These are phyloP conservation scores for Aix galericulata DNA, from an alignment of 2,113 vertebrate species.

Conservation along the genomic window DNA sequence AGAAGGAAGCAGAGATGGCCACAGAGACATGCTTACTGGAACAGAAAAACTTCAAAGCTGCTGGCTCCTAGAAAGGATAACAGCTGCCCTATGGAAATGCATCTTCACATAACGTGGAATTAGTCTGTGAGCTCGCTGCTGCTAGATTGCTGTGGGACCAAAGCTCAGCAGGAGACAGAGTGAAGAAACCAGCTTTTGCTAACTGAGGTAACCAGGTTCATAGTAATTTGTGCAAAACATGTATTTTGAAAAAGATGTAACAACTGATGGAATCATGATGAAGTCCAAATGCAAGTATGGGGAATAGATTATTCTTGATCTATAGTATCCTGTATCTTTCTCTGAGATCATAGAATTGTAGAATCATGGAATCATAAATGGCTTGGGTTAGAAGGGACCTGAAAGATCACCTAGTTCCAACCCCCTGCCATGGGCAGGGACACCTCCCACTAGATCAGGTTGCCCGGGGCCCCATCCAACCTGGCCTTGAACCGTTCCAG, in stretches of 20 bases:
- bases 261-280: neutral
- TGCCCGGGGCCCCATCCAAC: too few species aligned
- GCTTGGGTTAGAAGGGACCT: too few species aligned
- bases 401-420: too few species aligned
- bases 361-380: too few species aligned
- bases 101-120: neutral
- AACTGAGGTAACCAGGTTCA: neutral
- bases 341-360: neutral
- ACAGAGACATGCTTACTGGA: neutral
- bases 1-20: neutral
- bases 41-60: neutral
- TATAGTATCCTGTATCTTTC: neutral
- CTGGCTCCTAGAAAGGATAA: neutral
- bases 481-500: too few species aligned
- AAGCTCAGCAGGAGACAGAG: neutral
- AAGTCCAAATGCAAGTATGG: neutral
- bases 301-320: neutral
- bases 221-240: neutral
- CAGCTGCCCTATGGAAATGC: neutral
- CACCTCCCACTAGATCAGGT: too few species aligned
- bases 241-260: neutral
- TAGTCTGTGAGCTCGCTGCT: neutral
- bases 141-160: neutral
- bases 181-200: neutral
- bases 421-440: too few species aligned